These are phyloP conservation scores for Amphibalanus amphitrite DNA, from an alignment of 1,140 invertebrate genomes.

Conservation along the genomic window DNA sequence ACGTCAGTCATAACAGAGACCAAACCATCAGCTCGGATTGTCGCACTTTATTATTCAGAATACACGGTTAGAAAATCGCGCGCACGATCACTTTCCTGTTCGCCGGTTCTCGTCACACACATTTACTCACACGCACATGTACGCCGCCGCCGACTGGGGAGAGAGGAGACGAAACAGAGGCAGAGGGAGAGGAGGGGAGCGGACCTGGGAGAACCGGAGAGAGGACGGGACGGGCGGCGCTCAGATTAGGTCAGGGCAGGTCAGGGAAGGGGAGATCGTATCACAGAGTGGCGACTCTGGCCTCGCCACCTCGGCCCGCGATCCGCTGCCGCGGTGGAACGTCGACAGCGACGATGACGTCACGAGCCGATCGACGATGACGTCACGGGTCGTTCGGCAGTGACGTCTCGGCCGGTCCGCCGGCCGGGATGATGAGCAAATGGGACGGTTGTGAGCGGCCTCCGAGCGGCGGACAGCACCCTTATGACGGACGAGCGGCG, in stretches of 20 bases:
- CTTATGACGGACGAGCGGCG: neutral
- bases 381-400: too few relatives aligned
- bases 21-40: neutral
- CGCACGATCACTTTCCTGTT: neutral
- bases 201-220: neutral
- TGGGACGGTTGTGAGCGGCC: neutral
- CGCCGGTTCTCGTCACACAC: neutral
- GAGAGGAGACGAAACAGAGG: neutral
- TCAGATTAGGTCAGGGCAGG: too few relatives aligned
- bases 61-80: conserved; percentile 1
- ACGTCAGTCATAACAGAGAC: too few relatives aligned
- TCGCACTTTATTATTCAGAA: neutral
- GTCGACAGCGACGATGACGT: neutral
- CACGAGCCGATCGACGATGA: too few relatives aligned
- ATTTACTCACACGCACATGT: neutral
- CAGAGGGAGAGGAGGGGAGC: neutral
- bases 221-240: too few relatives aligned
- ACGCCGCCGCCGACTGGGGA: too few relatives aligned
- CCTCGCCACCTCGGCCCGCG: too few relatives aligned
- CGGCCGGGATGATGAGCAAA: neutral
- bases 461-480: too few relatives aligned
- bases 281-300: neutral
- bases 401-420: too few relatives aligned
- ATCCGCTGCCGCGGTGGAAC: too few relatives aligned
- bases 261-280: neutral